phyloP scores from a whole-genome alignment of 2,113 vertebrate species.

The Siniperca chuatsi region DNA sequence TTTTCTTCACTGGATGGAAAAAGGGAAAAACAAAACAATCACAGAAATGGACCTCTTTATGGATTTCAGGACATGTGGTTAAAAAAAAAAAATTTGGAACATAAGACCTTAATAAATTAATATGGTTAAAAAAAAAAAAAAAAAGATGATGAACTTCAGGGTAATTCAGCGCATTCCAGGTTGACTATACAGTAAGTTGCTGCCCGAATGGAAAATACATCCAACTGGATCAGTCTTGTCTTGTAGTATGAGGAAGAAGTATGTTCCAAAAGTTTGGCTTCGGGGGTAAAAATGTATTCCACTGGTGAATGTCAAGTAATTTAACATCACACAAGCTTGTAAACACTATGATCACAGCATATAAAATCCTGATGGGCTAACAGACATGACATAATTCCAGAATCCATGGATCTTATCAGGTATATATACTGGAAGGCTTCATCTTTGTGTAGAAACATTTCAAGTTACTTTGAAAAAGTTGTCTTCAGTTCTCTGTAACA shows the following conservation, averaged over 20 bases:
- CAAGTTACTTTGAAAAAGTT: conserved; percentile 42
- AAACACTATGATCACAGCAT: conserved; percentile 32
- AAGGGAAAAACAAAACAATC: conserved; percentile 69
- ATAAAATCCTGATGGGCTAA: conserved; percentile 62
- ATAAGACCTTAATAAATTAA: conserved; percentile 53
- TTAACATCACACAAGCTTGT: conserved; percentile 20
- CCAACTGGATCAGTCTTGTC: conserved; percentile 60
- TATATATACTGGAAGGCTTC: conserved; percentile 14
- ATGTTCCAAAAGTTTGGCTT: conserved; percentile 43
- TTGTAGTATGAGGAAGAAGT: conserved; percentile 23
- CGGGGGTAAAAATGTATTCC: conserved; percentile 69
- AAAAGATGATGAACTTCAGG: conserved; percentile 54
- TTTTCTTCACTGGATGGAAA: conserved; percentile 74
- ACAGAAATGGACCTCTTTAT: conserved; percentile 70
- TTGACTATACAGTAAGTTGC: conserved; percentile 32
- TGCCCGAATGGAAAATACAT: conserved; percentile 64
- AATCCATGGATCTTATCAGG: conserved; percentile 48
- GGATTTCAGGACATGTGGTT: conserved; percentile 61
- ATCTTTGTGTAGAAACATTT: conserved; percentile 29
- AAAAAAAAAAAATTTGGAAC: conserved; percentile 25
- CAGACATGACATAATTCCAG: conserved; percentile 62
- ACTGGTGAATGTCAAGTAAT: conserved; percentile 47
- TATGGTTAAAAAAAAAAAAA: conserved; percentile 18
- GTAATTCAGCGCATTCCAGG: conserved; percentile 59
- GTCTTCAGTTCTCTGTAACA: conserved; percentile 44